Evolutionary conservation across 2,797 vertebrate species (phyloP), one percentile per base, ranked within the genome.

Genomic region (Aeoliscus strigatus): DNA sequence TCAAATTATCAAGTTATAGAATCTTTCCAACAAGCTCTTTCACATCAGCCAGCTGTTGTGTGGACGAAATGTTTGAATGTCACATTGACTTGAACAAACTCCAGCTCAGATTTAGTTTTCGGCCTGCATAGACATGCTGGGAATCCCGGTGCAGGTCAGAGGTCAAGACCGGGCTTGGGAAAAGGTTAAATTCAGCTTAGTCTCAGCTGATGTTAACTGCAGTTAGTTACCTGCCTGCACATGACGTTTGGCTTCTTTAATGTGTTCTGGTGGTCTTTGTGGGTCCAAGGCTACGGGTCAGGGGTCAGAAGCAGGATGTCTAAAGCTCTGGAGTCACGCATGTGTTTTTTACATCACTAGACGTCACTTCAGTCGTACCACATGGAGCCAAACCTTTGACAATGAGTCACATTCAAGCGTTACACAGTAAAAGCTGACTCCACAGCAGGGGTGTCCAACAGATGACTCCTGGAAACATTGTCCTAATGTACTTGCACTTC

Each of bases 81-180:
- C n/a, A n/a, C n/a, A n/a, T n/a, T n/a, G n/a, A n/a, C n/a, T n/a
- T n/a, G n/a, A n/a, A n/a, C n/a, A n/a, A 39, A 48, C 34, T 61
- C 23, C 57, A 31, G n/a, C 5, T 12, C 4, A 10, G 30, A 24
- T 21, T 23, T 25, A 34, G 26, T 3, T 25, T n/a, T n/a, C n/a
- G n/a, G n/a, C 8, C 1, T 38, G 32, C 57, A 34, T 23, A 68
- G 36, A 24, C 36, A 36, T 34, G 27, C 13, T 37, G 33, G 33
- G 40, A 51, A 51, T 47, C 33, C 39, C 27, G 14, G 14, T 49
- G 14, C 25, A 60, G 52, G 61, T 73, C 54, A 79, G 56, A 73
- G 52, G 61, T 47, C 14, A 13, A 2, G 37, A 43, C 51, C 48
- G 26, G 36, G 11, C 27, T 31, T 39, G 28, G 8, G 41, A 60